Conservation (phyloP, 1,140 invertebrate genomes). For the Stegodyphus dumicola region DNA sequence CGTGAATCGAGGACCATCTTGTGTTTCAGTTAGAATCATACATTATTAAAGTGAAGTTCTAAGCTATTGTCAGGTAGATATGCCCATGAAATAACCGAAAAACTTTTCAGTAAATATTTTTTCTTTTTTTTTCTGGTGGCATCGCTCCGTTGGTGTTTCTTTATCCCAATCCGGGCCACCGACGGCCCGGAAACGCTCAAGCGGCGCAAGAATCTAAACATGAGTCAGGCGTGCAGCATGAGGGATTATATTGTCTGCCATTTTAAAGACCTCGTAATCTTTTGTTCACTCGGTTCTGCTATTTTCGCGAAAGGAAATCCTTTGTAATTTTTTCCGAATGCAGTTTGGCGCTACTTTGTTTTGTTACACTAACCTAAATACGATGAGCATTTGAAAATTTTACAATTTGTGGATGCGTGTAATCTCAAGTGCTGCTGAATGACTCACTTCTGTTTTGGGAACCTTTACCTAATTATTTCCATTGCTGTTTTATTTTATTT, state of each 20-base stretch:
- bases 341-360: too few species aligned
- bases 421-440: too few species aligned
- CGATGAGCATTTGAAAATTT: too few species aligned
- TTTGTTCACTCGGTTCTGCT: not conserved
- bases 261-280: slow-evolving; percentile 1
- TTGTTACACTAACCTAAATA: too few species aligned
- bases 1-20: too few species aligned
- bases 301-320: too few species aligned
- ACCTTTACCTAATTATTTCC: too few species aligned
- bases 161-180: slow-evolving; percentile 37
- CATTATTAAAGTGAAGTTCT: not conserved
- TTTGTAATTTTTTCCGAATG: too few species aligned
- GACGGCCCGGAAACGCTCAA: slow-evolving; percentile 18
- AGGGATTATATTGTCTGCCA: not conserved
- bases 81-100: not conserved
- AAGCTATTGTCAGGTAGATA: not conserved
- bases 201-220: slow-evolving; percentile 14
- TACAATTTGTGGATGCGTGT: too few species aligned
- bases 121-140: not conserved
- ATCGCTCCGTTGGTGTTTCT: slow-evolving; percentile 15
- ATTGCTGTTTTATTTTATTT: too few species aligned
- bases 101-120: not conserved
- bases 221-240: too few species aligned
- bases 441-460: too few species aligned
- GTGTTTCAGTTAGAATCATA: not conserved